A percentile compares a stretch with the other conserved stretches of the same genome.
These are phyloP conservation scores for Drosophila elegans DNA, from an alignment of 1,140 invertebrate species.

Conservation along the genomic window DNA sequence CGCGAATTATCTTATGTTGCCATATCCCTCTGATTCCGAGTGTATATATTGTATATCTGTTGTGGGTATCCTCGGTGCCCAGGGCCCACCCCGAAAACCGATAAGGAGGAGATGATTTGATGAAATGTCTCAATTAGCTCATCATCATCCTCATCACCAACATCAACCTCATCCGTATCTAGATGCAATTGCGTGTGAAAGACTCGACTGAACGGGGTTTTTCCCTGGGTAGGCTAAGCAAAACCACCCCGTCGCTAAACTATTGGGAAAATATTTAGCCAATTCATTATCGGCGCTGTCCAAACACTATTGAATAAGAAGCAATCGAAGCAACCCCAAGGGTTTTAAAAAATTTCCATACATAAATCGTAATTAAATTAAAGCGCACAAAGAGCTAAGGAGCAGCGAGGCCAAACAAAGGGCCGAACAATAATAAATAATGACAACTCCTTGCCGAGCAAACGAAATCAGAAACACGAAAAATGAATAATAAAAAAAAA, in stretches of 20 bases:
- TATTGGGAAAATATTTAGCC: slow-evolving; percentile 60
- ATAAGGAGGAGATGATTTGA: slow-evolving; percentile 67
- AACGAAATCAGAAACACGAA: slow-evolving; percentile 37
- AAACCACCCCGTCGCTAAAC: slow-evolving; percentile 40
- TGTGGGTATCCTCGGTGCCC: no score
- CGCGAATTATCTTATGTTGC: slow-evolving; percentile 76
- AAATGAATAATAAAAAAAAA: slow-evolving; percentile 7
- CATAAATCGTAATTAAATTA: slow-evolving; percentile 81
- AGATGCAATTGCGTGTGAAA: slow-evolving; percentile 67
- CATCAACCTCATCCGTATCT: not conserved
- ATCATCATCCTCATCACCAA: slow-evolving; percentile 41
- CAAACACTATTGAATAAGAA: slow-evolving; percentile 67
- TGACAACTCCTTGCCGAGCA: slow-evolving; percentile 57
- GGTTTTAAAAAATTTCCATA: slow-evolving; percentile 57
- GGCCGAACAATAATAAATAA: slow-evolving; percentile 74
- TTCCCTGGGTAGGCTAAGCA: not conserved
- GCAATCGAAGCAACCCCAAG: slow-evolving; percentile 30
- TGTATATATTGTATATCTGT: not conserved
- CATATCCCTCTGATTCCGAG: slow-evolving; percentile 14
- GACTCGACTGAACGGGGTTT: slow-evolving; percentile 31
- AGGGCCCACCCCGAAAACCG: slow-evolving; percentile 57
- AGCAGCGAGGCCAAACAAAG: slow-evolving; percentile 59
- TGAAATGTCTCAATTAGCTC: slow-evolving; percentile 80
- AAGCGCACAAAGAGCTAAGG: slow-evolving; percentile 69
- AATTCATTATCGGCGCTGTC: slow-evolving; percentile 70